Percentiles rank a stretch among this genome's conserved stretches.
Evolutionary conservation across 2,888 invertebrate species (phyloP).

Genomic region (Meandrusa payeni): DNA sequence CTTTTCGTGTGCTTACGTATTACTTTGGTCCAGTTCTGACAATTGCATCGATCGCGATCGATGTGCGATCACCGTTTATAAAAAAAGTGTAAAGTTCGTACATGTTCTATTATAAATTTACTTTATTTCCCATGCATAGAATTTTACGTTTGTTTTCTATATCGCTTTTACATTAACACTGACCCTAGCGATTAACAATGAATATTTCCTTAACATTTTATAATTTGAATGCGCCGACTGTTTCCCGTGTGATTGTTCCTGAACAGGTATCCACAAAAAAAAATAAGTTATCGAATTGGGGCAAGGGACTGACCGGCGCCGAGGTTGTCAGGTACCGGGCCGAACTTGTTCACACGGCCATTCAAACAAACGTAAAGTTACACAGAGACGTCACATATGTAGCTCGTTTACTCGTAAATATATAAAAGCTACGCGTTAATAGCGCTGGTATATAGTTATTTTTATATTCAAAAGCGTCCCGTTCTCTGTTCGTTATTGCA

Average conservation of each 20-base stretch:
- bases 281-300: conserved; percentile 53
- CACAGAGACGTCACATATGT: background rate
- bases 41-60: too few relatives aligned
- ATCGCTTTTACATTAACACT: too few relatives aligned
- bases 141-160: too few relatives aligned
- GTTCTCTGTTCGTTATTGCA: conserved; percentile 52
- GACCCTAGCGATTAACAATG: conserved; percentile 20
- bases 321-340: conserved; percentile 57
- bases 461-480: conserved; percentile 40
- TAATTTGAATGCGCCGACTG: conserved; percentile 32
- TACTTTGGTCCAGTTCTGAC: too few relatives aligned
- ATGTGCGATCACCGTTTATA: too few relatives aligned
- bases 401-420: background rate
- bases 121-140: too few relatives aligned
- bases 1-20: too few relatives aligned
- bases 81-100: too few relatives aligned
- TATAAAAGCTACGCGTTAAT: background rate
- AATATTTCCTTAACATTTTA: conserved; percentile 23
- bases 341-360: conserved; percentile 45
- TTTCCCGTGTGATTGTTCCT: conserved; percentile 70
- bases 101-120: too few relatives aligned
- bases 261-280: conserved; percentile 55
- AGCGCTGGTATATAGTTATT: conserved; percentile 16
- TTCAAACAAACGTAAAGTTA: too few relatives aligned
- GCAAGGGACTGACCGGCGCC: conserved; percentile 51